These are phyloP conservation scores for Cynoglossus semilaevis DNA, from an alignment of 2,113 vertebrate genomes.

Conservation along the genomic window DNA sequence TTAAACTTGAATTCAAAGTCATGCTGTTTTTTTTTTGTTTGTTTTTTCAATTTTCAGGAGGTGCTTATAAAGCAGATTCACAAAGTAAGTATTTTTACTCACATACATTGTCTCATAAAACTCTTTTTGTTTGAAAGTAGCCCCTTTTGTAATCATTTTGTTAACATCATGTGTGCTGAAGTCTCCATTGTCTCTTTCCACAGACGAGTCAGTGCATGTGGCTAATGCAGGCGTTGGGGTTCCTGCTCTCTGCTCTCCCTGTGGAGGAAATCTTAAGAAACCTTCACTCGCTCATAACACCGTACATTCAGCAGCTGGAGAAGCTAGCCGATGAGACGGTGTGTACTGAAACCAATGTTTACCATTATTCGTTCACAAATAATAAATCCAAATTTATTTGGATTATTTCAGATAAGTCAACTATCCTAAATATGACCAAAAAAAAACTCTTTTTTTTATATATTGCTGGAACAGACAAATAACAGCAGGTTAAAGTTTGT, in stretches of 20 bases:
- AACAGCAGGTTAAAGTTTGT: no score
- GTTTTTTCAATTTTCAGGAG: constrained; percentile 78
- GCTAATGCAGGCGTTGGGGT: constrained; percentile 98
- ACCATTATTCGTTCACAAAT: not conserved
- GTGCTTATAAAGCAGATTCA: constrained; percentile 99
- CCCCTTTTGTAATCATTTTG: no score
- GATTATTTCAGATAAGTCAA: no score
- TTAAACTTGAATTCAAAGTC: not conserved
- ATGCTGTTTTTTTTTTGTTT: constrained; percentile 24
- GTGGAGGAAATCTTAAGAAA: constrained; percentile 98
- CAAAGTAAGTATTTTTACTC: constrained; percentile 82
- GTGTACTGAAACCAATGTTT: constrained; percentile 17
- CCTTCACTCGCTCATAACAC: constrained; percentile 95
- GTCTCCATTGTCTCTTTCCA: constrained; percentile 24
- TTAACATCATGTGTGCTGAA: no score
- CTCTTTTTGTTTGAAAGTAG: no score
- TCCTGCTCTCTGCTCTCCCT: constrained; percentile 94
- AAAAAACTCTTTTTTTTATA: no score
- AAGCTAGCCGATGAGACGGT: constrained; percentile 95
- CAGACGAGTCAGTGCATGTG: constrained; percentile 99
- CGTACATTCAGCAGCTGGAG: constrained; percentile 98
- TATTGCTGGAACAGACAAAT: no score
- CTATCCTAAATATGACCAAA: no score
- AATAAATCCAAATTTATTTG: no score
- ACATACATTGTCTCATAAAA: constrained; percentile 4